Conservation (phyloP, 2,888 invertebrate genomes). For the Hypomecis atomaria region DNA sequence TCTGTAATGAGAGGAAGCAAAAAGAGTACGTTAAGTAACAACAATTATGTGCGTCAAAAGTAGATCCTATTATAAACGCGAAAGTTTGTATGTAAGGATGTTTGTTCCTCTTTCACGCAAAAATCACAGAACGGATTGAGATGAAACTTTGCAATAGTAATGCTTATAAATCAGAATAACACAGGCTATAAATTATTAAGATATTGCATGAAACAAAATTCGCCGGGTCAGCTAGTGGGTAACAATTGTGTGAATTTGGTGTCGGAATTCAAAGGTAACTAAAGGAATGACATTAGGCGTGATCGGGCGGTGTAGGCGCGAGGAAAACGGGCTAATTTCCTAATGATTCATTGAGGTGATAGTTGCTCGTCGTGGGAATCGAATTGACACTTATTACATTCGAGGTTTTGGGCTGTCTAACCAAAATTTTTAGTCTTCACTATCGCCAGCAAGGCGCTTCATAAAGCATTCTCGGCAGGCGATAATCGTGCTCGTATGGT, state of each 20-base stretch:
- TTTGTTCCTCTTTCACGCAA: too few relatives aligned
- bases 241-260: conserved; percentile 58
- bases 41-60: conserved; percentile 28
- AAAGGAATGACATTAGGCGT: conserved; percentile 64
- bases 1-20: conserved; percentile 29
- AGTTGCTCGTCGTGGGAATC: conserved; percentile 72
- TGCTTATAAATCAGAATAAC: too few relatives aligned
- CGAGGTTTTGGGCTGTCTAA: conserved; percentile 37
- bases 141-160: too few relatives aligned
- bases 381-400: conserved; percentile 52
- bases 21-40: conserved; percentile 16
- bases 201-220: too few relatives aligned
- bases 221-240: too few relatives aligned
- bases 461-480: conserved; percentile 28
- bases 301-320: conserved; percentile 61
- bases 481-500: conserved; percentile 51
- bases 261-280: conserved; percentile 53
- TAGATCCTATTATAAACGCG: too few relatives aligned
- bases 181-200: too few relatives aligned
- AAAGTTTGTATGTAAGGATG: too few relatives aligned
- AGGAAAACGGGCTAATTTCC: conserved; percentile 61
- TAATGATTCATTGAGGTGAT: conserved; percentile 73
- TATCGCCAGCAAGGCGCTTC: conserved; percentile 30
- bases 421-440: conserved; percentile 10
- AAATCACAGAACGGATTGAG: too few relatives aligned